A percentile compares a stretch with the other conserved stretches of the same genome.
phyloP scores from a whole-genome alignment of 2,888 invertebrate genomes.

The Empis stercorea region DNA sequence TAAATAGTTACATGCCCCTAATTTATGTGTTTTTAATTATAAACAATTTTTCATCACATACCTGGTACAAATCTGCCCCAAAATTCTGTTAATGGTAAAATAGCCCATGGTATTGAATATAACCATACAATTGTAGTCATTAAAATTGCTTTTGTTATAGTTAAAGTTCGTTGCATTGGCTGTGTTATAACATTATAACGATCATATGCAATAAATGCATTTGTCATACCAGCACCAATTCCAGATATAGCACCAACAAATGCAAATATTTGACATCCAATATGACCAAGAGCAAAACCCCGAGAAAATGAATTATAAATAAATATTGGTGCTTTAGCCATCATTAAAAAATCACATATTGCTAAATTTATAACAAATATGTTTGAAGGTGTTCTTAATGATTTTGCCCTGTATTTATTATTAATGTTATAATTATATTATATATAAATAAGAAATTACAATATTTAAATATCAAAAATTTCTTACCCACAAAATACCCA shows the following conservation, averaged over 20 bases:
- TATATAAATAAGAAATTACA: not conserved
- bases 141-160: constrained; percentile 63
- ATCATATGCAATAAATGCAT: constrained; percentile 77
- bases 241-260: constrained; percentile 66
- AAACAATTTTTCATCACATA: no score
- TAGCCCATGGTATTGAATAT: constrained; percentile 68
- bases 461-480: not conserved
- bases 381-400: constrained; percentile 52
- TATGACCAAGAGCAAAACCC: constrained; percentile 59
- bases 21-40: no score
- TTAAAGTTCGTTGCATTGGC: constrained; percentile 70
- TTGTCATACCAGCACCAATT: constrained; percentile 66
- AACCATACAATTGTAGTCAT: constrained; percentile 62
- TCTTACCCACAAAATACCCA: constrained; percentile 53
- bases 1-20: no score
- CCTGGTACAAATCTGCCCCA: constrained; percentile 80
- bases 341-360: constrained; percentile 75
- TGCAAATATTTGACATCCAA: constrained; percentile 65
- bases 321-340: constrained; percentile 65
- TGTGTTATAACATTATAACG: constrained; percentile 65
- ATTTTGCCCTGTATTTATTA: constrained; percentile 24
- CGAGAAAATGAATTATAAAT: constrained; percentile 57
- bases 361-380: constrained; percentile 73
- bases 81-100: constrained; percentile 64
- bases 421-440: not conserved